phyloP scores from a whole-genome alignment of 2,797 vertebrate species.

The Ctenochaetus hawaiiensis region DNA sequence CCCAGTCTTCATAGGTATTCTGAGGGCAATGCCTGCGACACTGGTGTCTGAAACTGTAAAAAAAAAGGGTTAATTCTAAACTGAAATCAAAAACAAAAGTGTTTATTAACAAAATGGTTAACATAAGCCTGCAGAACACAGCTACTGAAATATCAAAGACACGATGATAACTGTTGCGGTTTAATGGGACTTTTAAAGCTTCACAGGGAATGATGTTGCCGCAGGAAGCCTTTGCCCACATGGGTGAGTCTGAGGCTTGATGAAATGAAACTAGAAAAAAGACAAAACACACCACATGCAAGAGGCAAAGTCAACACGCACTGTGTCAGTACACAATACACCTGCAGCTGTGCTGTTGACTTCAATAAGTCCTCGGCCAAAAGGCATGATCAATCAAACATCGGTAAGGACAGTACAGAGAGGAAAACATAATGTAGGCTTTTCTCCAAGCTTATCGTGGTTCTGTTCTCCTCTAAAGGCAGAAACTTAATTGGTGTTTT shows the following conservation, averaged over 20 bases:
- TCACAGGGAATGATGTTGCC: slow-evolving; percentile 19
- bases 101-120: slow-evolving; percentile 1
- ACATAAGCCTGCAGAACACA: slow-evolving; percentile 55
- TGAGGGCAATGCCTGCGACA: slow-evolving; percentile 87
- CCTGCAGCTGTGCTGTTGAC: slow-evolving; percentile 70
- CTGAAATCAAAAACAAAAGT: slow-evolving; percentile 9
- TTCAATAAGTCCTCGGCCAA: slow-evolving; percentile 49
- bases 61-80: slow-evolving; percentile 32
- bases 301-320: slow-evolving; percentile 43
- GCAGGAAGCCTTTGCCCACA: slow-evolving; percentile 38
- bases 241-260: slow-evolving; percentile 26
- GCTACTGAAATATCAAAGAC: slow-evolving; percentile 60
- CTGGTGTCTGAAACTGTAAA: slow-evolving; percentile 84
- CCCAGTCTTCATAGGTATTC: slow-evolving; percentile 83
- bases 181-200: slow-evolving; percentile 48
- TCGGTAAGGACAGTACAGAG: slow-evolving; percentile 26
- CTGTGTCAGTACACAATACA: slow-evolving; percentile 57
- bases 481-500: slow-evolving; percentile 59
- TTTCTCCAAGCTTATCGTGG: slow-evolving; percentile 34
- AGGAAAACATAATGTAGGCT: slow-evolving; percentile 36
- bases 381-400: slow-evolving; percentile 49
- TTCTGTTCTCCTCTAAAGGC: slow-evolving; percentile 45
- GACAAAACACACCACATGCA: slow-evolving; percentile 43
- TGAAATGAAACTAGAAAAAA: slow-evolving; percentile 58
- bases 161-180: slow-evolving; percentile 31